Base-by-base conservation (phyloP, 2,888 invertebrate genomes). In the Lobophora halterata region DNA sequence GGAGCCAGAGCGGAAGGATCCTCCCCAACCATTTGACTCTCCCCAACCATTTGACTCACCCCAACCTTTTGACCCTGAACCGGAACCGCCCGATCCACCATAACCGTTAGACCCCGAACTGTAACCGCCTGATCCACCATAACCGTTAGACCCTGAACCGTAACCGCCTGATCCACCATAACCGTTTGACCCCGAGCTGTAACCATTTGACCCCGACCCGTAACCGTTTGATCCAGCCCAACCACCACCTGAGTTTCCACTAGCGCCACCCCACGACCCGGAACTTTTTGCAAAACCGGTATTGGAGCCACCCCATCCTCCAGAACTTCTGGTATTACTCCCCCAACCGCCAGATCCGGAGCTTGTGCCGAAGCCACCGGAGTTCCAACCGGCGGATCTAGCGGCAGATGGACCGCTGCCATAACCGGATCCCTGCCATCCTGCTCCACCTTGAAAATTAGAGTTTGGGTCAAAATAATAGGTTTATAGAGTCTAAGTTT, bases 391-490 rank as follows among this genome's bases (percentile, higher is more conserved):
- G 13, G 45, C 38, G 5, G 51, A 51, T 21, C 47, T 35, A 1
- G 41, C 51, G 3, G 50, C 45, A 5, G 42, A 40, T 5, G 44
- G 26, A 9, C 20, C 23, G 14, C 37, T 36, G 3, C 17, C 36
- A 7, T 36, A 46, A 4, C 29, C 42, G 7, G 38, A 31, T 28
- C 49, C 39, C 10, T 49, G 48, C 52, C 52, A 52, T 27, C 49
- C 49, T 9, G 46, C 37, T 8, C 52, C 52, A 13, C 49, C 52
- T 52, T 5, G 6, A 16, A 6, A 26, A 21, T 1, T 21, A 19
- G 20, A n/a, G n/a, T n/a, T n/a, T n/a, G n/a, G n/a, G n/a, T n/a
- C n/a, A n/a, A n/a, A n/a, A n/a, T n/a, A n/a, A n/a, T n/a, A n/a
- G n/a, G n/a, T n/a, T n/a, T n/a, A n/a, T n/a, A n/a, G n/a, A n/a